Conservation (phyloP, 2,113 vertebrate species). For the Heptranchias perlo region DNA sequence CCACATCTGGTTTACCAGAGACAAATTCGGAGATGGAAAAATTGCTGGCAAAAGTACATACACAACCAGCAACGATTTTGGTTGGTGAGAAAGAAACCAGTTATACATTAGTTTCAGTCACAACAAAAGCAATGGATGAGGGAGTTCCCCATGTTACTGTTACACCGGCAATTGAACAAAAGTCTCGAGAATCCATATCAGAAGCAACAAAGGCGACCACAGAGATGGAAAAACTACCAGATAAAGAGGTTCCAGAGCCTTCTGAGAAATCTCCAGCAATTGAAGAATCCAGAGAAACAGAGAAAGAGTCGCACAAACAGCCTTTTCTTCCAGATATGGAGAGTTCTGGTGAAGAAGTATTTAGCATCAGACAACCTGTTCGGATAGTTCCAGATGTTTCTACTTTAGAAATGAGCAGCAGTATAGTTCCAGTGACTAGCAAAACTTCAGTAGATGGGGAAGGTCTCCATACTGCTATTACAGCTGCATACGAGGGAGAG, state of each 20-base stretch:
- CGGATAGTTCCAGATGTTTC: neutral
- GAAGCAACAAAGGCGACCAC: neutral
- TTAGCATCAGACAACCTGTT: neutral
- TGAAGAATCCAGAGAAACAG: neutral
- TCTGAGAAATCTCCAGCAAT: neutral
- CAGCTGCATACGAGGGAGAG: neutral
- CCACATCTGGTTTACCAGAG: neutral
- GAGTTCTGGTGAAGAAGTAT: conserved; percentile 13
- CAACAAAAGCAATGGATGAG: neutral
- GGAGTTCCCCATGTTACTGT: neutral
- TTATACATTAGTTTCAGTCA: neutral
- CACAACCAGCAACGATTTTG: neutral
- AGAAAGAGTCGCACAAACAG: neutral
- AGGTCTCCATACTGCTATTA: neutral
- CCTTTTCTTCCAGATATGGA: neutral
- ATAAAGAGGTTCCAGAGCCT: neutral
- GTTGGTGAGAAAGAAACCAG: neutral
- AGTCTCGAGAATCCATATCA: neutral
- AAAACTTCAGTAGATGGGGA: neutral
- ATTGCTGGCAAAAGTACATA: neutral
- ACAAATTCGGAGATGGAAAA: neutral
- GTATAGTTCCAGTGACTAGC: neutral
- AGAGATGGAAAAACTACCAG: neutral
- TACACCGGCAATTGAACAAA: neutral
- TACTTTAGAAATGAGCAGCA: neutral